Evolutionary conservation across 2,797 vertebrate genomes (phyloP).

Genomic region (Vultur gryphus): DNA sequence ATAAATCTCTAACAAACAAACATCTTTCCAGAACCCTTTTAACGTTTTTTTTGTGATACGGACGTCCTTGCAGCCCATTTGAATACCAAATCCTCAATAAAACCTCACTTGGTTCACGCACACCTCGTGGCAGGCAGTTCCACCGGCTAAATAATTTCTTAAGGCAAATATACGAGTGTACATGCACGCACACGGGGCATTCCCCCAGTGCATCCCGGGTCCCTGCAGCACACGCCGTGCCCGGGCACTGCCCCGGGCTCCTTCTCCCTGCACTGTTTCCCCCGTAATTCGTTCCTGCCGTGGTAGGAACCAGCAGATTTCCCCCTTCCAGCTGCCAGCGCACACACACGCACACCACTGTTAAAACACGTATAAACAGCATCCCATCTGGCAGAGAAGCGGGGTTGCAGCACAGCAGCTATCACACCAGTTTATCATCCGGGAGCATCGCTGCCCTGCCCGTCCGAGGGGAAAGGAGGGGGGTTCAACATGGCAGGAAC

Average conservation of each 20-base stretch:
- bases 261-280: rapidly evolving
- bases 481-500: neutral
- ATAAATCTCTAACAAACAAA: neutral
- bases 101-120: neutral
- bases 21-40: neutral
- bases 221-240: neutral
- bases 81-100: neutral
- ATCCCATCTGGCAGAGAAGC: neutral
- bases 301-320: neutral
- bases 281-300: neutral
- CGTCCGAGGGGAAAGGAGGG: rapidly evolving
- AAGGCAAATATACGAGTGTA: neutral
- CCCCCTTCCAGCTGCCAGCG: neutral
- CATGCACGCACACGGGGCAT: rapidly evolving
- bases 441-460: neutral
- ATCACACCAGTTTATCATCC: neutral
- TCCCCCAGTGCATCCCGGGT: rapidly evolving
- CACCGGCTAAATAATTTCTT: neutral
- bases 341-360: rapidly evolving
- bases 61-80: neutral
- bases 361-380: neutral
- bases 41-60: rapidly evolving
- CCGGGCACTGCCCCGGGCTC: neutral
- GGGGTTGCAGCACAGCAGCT: rapidly evolving
- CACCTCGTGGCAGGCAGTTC: rapidly evolving